These are phyloP conservation scores for Ceratina japonica DNA, from an alignment of 1,140 invertebrate genomes.

Conservation along the genomic window DNA sequence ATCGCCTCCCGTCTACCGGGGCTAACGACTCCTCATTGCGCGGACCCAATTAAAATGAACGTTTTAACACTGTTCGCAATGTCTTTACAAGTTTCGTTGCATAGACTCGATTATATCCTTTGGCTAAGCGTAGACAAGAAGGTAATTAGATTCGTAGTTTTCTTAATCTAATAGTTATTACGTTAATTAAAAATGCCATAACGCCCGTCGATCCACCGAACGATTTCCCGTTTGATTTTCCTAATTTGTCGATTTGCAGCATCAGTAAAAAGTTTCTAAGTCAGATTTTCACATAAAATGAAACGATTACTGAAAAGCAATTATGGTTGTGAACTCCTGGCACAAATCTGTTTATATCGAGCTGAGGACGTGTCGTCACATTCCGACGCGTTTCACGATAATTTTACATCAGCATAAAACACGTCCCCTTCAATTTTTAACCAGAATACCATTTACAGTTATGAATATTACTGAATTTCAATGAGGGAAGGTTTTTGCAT, in stretches of 20 bases:
- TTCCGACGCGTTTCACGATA: not conserved
- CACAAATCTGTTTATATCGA: not conserved
- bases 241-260: too few species aligned
- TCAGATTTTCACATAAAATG: too few species aligned
- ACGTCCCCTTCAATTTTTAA: not conserved
- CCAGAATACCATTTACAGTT: not conserved
- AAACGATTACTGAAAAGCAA: not conserved
- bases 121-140: not conserved
- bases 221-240: not conserved
- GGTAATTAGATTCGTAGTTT: not conserved
- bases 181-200: not conserved
- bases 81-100: not conserved
- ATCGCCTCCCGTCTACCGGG: not conserved
- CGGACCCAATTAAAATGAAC: constrained; percentile 5
- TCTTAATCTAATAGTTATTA: not conserved
- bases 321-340: not conserved
- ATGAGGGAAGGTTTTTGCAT: too few species aligned
- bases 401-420: not conserved
- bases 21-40: constrained; percentile 16
- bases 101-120: not conserved
- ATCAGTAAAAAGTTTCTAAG: too few species aligned
- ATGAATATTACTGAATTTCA: not conserved
- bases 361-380: too few species aligned
- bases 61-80: constrained; percentile 9
- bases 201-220: not conserved